A percentile compares a stretch with the other conserved stretches of the same genome.
Evolutionary conservation across 2,888 invertebrate genomes (phyloP).

Genomic region (Campoplex capitator): DNA sequence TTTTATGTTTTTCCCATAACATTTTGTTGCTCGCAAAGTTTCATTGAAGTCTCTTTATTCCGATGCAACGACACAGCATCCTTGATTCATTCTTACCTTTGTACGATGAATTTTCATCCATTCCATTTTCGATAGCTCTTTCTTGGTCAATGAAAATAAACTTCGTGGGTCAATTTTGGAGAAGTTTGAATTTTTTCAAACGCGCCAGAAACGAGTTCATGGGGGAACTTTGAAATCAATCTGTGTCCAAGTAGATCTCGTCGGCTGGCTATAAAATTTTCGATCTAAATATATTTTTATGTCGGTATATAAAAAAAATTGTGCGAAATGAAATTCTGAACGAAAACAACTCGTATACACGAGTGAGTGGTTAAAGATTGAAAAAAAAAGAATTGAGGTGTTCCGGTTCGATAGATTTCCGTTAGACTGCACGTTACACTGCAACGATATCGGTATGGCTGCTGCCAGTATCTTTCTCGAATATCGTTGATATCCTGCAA

Average conservation of each 20-base stretch:
- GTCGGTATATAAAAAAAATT: neutral
- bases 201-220: too few species aligned
- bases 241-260: neutral
- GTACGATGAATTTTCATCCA: too few species aligned
- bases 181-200: too few species aligned
- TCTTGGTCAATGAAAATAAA: too few species aligned
- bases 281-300: neutral
- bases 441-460: constrained; percentile 26
- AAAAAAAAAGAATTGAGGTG: constrained; percentile 30
- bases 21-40: too few species aligned
- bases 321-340: neutral
- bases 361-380: constrained; percentile 2
- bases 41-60: too few species aligned
- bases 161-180: too few species aligned
- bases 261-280: neutral
- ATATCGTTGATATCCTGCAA: constrained; percentile 35
- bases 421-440: constrained; percentile 10
- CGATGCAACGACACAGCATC: too few species aligned
- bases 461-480: constrained; percentile 22
- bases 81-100: too few species aligned
- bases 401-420: constrained; percentile 60
- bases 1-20: too few species aligned
- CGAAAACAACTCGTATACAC: neutral
- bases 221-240: neutral
- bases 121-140: too few species aligned